These are phyloP conservation scores for Melipona quadrifasciata DNA, from an alignment of 1,140 invertebrate genomes.

Conservation along the genomic window DNA sequence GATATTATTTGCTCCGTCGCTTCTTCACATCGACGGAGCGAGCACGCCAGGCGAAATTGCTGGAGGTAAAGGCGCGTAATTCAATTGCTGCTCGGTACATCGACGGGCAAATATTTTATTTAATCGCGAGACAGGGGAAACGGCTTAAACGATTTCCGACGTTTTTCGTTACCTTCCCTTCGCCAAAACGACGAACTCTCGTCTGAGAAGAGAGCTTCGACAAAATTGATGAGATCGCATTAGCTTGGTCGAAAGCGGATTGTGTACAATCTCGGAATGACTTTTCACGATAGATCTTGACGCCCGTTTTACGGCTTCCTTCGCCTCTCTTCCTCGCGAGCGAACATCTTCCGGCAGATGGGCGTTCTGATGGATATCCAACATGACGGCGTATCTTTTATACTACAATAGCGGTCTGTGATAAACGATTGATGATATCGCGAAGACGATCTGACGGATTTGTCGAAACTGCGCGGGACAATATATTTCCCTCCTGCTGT, in stretches of 20 bases:
- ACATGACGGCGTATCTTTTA: constrained; percentile 19
- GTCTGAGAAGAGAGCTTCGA: constrained; percentile 37
- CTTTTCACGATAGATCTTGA: constrained; percentile 42
- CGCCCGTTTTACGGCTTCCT: not conserved
- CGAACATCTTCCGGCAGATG: not conserved
- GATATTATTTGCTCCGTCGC: constrained; percentile 43
- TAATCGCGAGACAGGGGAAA: constrained; percentile 70
- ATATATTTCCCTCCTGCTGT: not conserved
- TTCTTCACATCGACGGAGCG: constrained; percentile 29
- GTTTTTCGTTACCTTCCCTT: constrained; percentile 10
- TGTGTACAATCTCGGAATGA: constrained; percentile 21
- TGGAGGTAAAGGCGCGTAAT: constrained; percentile 59
- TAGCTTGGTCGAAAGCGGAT: constrained; percentile 32
- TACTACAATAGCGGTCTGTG: not conserved
- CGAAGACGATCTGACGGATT: not conserved
- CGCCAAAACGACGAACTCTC: not conserved
- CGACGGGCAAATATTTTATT: constrained; percentile 70
- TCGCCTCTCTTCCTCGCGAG: not conserved
- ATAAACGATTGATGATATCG: constrained; percentile 12
- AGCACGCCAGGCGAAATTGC: not conserved
- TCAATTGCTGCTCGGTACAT: constrained; percentile 64
- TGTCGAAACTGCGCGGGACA: not conserved
- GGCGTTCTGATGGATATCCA: not conserved
- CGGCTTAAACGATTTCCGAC: constrained; percentile 57
- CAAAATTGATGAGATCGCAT: constrained; percentile 42